Conservation (phyloP, 2,113 vertebrate genomes). For the Ellobius talpinus region DNA sequence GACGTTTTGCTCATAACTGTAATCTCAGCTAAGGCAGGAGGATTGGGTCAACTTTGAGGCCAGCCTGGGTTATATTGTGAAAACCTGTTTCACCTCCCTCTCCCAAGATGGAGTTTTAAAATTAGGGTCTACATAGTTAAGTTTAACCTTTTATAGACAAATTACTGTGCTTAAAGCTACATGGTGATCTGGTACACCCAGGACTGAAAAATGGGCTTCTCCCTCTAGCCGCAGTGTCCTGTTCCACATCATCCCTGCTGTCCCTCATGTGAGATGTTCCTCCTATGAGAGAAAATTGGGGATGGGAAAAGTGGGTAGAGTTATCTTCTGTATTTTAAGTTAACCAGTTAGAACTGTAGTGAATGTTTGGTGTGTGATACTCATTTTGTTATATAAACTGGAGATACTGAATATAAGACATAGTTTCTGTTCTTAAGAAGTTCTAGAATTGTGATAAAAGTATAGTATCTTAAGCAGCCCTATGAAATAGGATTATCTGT, state of each 20-base stretch:
- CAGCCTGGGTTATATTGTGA: neutral
- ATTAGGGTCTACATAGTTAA: constrained; percentile 18
- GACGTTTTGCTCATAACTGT: neutral
- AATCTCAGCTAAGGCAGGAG: neutral
- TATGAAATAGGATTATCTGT: constrained; percentile 51
- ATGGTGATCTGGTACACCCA: constrained; percentile 11
- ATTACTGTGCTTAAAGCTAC: neutral
- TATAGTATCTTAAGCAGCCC: neutral
- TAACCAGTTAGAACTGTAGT: neutral
- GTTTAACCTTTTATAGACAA: constrained; percentile 19
- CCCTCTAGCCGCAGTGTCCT: neutral
- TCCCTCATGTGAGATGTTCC: neutral
- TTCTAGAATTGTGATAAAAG: constrained; percentile 6
- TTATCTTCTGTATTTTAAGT: constrained; percentile 56
- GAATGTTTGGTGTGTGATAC: constrained; percentile 1
- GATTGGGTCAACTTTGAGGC: neutral
- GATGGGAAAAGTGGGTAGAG: neutral
- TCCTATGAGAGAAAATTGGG: neutral
- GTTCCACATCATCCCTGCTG: neutral
- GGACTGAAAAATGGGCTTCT: constrained; percentile 23
- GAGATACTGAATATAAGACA: constrained; percentile 14
- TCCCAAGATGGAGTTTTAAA: constrained; percentile 9
- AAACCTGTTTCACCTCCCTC: neutral
- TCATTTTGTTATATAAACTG: neutral
- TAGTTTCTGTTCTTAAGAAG: neutral